These are phyloP conservation scores for Acropternis orthonyx DNA, from an alignment of 2,797 vertebrate genomes.

Conservation along the genomic window DNA sequence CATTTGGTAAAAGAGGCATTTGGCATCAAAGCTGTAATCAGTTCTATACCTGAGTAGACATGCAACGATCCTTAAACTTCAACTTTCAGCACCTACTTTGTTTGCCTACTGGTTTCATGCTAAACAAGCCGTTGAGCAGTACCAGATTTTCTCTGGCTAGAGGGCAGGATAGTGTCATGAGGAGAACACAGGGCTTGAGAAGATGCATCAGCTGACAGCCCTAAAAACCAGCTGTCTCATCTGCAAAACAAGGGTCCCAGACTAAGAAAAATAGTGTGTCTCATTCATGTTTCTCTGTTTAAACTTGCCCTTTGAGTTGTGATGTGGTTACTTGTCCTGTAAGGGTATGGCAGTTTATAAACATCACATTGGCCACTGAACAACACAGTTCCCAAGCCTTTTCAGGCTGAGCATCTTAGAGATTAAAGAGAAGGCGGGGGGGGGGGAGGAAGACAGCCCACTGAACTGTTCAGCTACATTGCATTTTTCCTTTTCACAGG, in stretches of 20 bases:
- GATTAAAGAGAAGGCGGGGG: not conserved
- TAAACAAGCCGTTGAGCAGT: not conserved
- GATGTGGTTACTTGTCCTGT: not conserved
- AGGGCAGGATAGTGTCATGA: not conserved
- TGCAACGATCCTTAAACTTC: not conserved
- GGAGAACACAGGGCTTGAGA: not conserved
- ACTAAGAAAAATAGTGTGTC: not conserved
- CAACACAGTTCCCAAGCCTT: not conserved
- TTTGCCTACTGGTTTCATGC: not conserved
- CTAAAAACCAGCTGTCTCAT: not conserved
- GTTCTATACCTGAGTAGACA: not conserved
- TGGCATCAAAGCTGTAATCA: not conserved
- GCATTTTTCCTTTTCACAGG: not conserved
- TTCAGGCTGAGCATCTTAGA: not conserved
- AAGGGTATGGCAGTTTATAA: not conserved
- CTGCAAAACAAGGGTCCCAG: not conserved
- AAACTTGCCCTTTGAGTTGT: not conserved
- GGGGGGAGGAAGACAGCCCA: accelerated
- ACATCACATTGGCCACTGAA: not conserved
- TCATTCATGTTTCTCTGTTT: not conserved
- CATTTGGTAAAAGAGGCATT: not conserved
- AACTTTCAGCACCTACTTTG: not conserved
- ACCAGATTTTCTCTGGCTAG: not conserved
- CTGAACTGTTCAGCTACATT: not conserved
- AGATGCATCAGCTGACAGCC: not conserved